Evolutionary conservation across 2,888 invertebrate species (phyloP).

Genomic region (Drosophila monieri): DNA sequence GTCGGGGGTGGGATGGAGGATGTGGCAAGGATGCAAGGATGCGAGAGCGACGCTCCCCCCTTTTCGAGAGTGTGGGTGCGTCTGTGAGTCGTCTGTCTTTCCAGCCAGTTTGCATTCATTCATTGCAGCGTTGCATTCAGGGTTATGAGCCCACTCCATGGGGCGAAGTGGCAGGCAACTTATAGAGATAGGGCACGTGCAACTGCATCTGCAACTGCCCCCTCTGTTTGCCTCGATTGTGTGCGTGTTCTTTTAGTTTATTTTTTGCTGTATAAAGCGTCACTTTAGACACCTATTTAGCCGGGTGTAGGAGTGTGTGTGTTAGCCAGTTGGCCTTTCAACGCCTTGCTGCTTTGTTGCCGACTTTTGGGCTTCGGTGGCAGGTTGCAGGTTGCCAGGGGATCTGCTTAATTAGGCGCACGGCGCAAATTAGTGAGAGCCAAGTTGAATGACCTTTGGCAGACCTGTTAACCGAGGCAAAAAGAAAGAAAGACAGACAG

Average conservation of each 20-base stretch:
- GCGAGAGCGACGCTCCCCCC: background rate
- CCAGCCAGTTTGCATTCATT: conserved; percentile 62
- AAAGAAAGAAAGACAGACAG: conserved; percentile 2
- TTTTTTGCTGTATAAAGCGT: conserved; percentile 66
- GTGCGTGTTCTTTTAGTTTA: conserved; percentile 50
- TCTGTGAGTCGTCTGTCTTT: conserved; percentile 64
- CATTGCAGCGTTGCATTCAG: conserved; percentile 60
- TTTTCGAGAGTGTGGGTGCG: conserved; percentile 42
- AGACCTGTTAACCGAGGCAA: conserved; percentile 19
- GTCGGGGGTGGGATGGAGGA: background rate
- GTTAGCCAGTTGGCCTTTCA: conserved; percentile 52
- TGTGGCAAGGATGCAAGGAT: background rate
- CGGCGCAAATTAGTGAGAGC: conserved; percentile 61
- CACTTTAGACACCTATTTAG: conserved; percentile 77
- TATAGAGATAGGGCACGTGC: conserved; percentile 71
- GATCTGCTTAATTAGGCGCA: conserved; percentile 70
- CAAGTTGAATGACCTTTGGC: conserved; percentile 66
- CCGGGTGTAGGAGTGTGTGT: conserved; percentile 10
- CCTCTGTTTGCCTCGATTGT: conserved; percentile 3
- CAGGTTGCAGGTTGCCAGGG: conserved; percentile 21
- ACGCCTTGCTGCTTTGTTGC: conserved; percentile 34
- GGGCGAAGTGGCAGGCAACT: conserved; percentile 58
- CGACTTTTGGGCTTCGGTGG: conserved; percentile 55
- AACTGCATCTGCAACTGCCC: conserved; percentile 48
- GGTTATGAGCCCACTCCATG: conserved; percentile 64